Conservation (phyloP, 2,888 invertebrate genomes). For the Minunthozetes semirufus region DNA sequence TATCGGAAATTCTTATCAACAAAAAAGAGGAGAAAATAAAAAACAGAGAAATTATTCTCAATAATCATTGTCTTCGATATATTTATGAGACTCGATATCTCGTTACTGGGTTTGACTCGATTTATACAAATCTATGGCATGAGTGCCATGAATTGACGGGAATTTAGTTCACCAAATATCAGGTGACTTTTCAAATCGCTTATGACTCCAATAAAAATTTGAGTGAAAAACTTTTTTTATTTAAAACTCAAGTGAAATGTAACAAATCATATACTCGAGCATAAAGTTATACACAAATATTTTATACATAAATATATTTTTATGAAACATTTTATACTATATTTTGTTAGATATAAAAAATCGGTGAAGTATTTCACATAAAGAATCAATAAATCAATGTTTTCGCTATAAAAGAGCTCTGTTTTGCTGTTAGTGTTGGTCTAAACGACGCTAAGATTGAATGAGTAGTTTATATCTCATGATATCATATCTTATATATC, state of each 20-base stretch:
- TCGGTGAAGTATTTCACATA: neutral
- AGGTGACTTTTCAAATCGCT: no score
- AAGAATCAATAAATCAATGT: slow-evolving; percentile 13
- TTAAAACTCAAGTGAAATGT: neutral
- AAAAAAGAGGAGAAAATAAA: no score
- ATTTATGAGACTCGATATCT: no score
- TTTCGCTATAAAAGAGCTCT: neutral
- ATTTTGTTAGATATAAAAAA: neutral
- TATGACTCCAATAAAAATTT: no score
- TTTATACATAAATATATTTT: neutral
- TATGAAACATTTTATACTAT: neutral
- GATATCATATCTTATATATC: neutral
- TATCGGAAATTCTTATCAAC: no score
- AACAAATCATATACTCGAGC: neutral
- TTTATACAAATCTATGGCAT: no score
- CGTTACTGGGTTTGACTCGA: no score
- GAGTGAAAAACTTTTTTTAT: no score
- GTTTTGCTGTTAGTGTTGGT: neutral
- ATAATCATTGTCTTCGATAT: no score
- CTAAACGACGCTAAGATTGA: neutral
- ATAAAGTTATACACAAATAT: neutral
- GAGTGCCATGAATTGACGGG: no score
- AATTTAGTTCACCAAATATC: no score
- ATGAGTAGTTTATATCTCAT: neutral
- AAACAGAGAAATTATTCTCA: no score